Evolutionary conservation across 2,888 invertebrate species (phyloP), one percentile per base, ranked within the genome.

Genomic region (Drosophila mimica): DNA sequence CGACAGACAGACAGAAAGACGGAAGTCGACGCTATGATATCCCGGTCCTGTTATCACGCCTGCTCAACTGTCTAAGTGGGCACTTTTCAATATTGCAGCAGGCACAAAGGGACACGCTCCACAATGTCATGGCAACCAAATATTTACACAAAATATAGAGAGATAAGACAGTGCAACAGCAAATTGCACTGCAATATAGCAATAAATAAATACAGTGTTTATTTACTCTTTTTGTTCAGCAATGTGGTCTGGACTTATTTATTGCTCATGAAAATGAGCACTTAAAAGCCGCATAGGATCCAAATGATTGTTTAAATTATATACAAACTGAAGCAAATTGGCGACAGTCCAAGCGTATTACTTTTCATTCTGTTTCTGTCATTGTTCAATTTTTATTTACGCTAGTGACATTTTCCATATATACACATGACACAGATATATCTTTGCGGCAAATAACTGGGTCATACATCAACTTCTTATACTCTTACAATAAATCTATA

Each of bases 21-120:
- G 68, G 60, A 66, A 74, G 81, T 81, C 79, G 79, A 71, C 51
- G 78, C 68, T 78, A 63, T 67, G 69, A 82, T 83, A 82, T 89
- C 83, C 78, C 76, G 57, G 76, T 62, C 75, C 59, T 73, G 75
- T 78, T 83, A 74, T 80, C 81, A 79, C 70, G 64, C 68, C 66
- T 71, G 70, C 64, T 61, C 36, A 57, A 52, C 34, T 56, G 72
- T 65, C 69, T 76, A 82, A 82, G 78, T 83, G 83, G 68, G 63
- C 69, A 70, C 75, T 67, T 71, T 68, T 52, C 31, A 46, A 64
- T 25, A 64, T n/a, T 78, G 69, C 71, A 66, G 51, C 48, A 48
- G 46, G 40, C 62, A 46, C 57, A 36, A 33, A 25, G 38, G 3
- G 46, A 25, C 25, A 30, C 28, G 4, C 28, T 34, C 65, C 40